Base-by-base conservation (phyloP, 2,888 invertebrate species). In the Mamestra brassicae region DNA sequence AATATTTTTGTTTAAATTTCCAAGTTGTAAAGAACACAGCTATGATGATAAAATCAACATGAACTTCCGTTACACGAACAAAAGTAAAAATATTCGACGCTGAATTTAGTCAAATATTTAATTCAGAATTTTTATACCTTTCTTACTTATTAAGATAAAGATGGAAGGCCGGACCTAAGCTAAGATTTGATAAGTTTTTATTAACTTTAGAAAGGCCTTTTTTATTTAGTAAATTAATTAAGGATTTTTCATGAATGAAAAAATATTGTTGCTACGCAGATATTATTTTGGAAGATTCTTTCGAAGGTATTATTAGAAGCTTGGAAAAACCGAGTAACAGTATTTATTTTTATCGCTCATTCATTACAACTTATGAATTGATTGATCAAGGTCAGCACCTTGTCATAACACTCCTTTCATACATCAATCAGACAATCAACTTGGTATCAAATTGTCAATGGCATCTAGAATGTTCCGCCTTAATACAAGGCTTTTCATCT, bases 371-470 rank as follows among this genome's bases (percentile, higher is more conserved):
- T 58, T 55, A 71, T 50, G 11, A 60, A 55, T 42, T 50, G 58
- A 64, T 42, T 60, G 15, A 55, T 10, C 84, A 70, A 81, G 84
- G 84, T 60, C 52, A 50, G 2, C 17, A 57, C 10, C 74, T 65
- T 81, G 66, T 80, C 84, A 84, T 66, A 66, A 64, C n/a, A 42
- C 42, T 45, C n/a, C 36, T 60, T n/a, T 13, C n/a, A 58, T 36
- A 69, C 45, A 70, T 74, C 75, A 66, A 84, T 66, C 68, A 74
- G 65, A 69, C 61, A 69, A 73, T 72, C 11, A 17, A 47, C 7
- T 17, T 8, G 5, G 55, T 71, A 60, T 60, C 34, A 36, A 50
- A 61, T 38, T 38, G 65, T 66, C 34, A 68, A 13, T 55, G 5
- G 36, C 6, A 54, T 69, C 7, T 17, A 38, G 68, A 64, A 65